phyloP scores from a whole-genome alignment of 2,113 vertebrate species.

The Epinephelus cyanopodus region DNA sequence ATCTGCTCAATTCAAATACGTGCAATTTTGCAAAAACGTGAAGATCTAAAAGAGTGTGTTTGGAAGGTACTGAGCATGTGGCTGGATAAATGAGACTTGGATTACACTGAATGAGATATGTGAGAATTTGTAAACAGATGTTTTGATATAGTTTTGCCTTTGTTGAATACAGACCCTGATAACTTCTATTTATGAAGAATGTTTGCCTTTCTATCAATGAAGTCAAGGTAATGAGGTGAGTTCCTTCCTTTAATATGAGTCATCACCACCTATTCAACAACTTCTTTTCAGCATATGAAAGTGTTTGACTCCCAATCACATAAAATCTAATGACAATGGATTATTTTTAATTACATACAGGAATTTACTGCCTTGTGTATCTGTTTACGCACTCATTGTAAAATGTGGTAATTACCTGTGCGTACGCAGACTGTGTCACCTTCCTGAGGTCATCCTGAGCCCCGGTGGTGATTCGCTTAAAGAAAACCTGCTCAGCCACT shows the following conservation, averaged over 20 bases:
- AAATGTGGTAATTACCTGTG: slow-evolving; percentile 85
- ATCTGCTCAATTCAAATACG: no score
- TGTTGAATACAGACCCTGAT: no score
- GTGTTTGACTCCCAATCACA: not conserved
- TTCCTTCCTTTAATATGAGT: not conserved
- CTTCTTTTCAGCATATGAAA: not conserved
- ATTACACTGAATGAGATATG: no score
- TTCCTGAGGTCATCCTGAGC: slow-evolving; percentile 96
- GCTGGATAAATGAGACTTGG: no score
- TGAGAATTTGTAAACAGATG: no score
- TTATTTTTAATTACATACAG: not conserved
- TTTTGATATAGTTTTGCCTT: no score
- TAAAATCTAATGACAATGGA: not conserved
- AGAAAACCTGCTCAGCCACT: slow-evolving; percentile 96
- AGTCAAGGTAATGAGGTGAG: no score
- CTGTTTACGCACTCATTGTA: slow-evolving; percentile 12
- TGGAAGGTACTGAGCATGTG: no score
- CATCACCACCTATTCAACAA: not conserved
- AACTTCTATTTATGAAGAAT: no score
- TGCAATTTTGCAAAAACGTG: no score
- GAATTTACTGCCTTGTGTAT: not conserved
- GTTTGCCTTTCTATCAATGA: no score
- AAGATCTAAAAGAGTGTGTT: no score
- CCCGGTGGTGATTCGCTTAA: slow-evolving; percentile 91
- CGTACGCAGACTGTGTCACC: slow-evolving; percentile 96